A percentile compares a stretch with the other conserved stretches of the same genome.
Conservation (phyloP, 2,888 invertebrate species). For the Trissonchulus latispiculum region DNA sequence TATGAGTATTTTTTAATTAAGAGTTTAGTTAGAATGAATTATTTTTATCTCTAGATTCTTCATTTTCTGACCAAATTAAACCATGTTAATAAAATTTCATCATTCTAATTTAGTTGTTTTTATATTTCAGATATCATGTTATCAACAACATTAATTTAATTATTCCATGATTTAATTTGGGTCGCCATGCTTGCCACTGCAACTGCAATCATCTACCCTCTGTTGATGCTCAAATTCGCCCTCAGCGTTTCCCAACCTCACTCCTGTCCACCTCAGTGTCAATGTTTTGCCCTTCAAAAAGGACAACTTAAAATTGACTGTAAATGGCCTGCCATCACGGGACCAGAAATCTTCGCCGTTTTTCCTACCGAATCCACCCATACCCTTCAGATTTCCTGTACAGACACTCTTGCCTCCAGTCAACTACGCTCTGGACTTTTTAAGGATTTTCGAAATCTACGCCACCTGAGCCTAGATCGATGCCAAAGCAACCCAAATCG, state of each 20-base stretch:
- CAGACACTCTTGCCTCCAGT: not conserved
- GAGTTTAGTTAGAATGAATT: too few relatives aligned
- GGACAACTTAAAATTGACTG: not conserved
- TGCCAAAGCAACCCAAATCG: constrained; percentile 1
- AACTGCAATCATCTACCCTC: not conserved
- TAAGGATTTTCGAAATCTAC: not conserved
- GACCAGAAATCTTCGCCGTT: not conserved
- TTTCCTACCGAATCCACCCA: not conserved
- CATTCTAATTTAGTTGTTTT: too few relatives aligned
- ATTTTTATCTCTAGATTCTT: too few relatives aligned
- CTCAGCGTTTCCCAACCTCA: not conserved
- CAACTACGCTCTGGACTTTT: not conserved
- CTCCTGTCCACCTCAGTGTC: constrained; percentile 9
- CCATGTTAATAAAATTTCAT: too few relatives aligned
- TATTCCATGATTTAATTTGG: too few relatives aligned
- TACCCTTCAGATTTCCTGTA: not conserved
- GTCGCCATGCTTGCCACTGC: too few relatives aligned
- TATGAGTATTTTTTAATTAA: too few relatives aligned
- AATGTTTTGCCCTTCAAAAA: not conserved
- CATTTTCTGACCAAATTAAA: too few relatives aligned
- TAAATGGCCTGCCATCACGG: not conserved
- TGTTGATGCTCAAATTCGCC: not conserved
- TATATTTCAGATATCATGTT: too few relatives aligned
- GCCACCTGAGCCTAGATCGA: constrained; percentile 18
- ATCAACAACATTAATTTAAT: too few relatives aligned